phyloP scores from a whole-genome alignment of 2,113 vertebrate species.

The Eurypyga helias region DNA sequence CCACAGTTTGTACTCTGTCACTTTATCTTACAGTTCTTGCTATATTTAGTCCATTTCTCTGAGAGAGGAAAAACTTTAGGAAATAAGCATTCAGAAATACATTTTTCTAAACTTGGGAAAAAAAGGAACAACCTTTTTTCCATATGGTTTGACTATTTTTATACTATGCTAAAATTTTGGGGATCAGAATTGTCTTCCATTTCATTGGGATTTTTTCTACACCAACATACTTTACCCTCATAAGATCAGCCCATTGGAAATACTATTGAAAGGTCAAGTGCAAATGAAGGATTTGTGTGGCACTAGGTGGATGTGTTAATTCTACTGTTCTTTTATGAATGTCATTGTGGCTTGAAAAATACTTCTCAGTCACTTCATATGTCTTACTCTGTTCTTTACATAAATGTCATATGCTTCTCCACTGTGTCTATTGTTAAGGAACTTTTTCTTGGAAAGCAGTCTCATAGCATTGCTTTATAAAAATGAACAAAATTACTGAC shows the following conservation, averaged over 20 bases:
- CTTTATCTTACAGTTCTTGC: neutral
- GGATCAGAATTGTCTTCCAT: neutral
- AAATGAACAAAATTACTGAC: neutral
- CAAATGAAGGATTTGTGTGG: neutral
- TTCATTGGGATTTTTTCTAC: neutral
- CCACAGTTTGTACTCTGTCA: neutral
- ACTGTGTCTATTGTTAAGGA: neutral
- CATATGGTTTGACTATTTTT: neutral
- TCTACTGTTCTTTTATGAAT: neutral
- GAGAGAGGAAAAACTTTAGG: neutral
- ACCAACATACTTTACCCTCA: neutral
- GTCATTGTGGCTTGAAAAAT: neutral
- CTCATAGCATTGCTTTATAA: neutral
- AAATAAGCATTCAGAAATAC: neutral
- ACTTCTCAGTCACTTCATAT: neutral
- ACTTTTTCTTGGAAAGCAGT: neutral
- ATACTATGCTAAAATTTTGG: neutral
- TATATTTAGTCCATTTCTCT: neutral
- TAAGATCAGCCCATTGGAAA: neutral
- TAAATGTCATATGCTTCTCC: neutral
- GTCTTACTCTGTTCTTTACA: neutral
- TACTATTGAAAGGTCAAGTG: neutral
- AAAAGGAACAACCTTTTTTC: neutral
- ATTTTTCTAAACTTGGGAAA: neutral
- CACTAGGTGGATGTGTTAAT: neutral